Evolutionary conservation across 2,113 vertebrate genomes (phyloP), one percentile per base, ranked within the genome.

Genomic region (Siniperca chuatsi): DNA sequence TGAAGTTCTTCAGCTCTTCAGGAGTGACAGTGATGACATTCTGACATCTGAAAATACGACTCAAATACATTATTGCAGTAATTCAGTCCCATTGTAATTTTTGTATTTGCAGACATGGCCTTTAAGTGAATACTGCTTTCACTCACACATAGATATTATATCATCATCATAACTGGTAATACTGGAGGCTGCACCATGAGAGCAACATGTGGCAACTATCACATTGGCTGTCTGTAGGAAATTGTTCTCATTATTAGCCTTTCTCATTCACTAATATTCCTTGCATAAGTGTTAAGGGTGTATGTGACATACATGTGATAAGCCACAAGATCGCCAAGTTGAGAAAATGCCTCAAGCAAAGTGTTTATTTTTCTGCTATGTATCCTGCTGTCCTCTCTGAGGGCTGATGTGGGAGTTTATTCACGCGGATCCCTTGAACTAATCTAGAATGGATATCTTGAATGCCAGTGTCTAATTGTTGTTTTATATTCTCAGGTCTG

Each of bases 401-500:
- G 64, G 33, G 75, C 11, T 25, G 7, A 72, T 2, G 18, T 46
- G 5, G 6, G 25, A 57, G 10, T 81, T 65, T 60, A n/a, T 61
- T 61, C 1, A 72, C 44, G 29, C 42, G 4, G 4, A 50, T 72
- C 20, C 18, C 4, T 54, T 73, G 21, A 70, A 58, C 9, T 20
- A 54, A 25, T 64, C 12, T 66, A 44, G 21, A 2, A 54, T 52
- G 25, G 20, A 50, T 33, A 25, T 33, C 62, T 42, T 46, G 7
- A 76, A 77, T 79, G 12, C 25, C 21, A 16, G 29, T 12, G 35
- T 83, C 50, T 87, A 69, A 86, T 69, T 54, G 37, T 79, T 81
- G 16, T 77, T 79, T 66, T 80, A 20, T 84, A 2, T 71, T 78
- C 15, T 8, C 65, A 96, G 95, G 87, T 92, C 55, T 78, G 79